These are phyloP conservation scores for Andrena marginata DNA, from an alignment of 2,888 invertebrate genomes.

Conservation along the genomic window DNA sequence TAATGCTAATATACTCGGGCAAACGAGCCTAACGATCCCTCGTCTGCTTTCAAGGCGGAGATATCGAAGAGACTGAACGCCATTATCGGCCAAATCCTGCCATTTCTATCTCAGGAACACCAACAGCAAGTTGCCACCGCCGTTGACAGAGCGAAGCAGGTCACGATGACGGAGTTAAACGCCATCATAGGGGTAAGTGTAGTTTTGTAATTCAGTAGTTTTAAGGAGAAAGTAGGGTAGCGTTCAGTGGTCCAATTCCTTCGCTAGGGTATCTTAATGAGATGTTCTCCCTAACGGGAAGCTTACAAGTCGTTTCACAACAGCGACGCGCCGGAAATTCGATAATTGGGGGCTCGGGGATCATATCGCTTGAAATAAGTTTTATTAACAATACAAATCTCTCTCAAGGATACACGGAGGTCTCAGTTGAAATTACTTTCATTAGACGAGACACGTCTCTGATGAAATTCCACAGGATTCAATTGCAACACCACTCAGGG, in stretches of 20 bases:
- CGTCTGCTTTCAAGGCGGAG: slow-evolving; percentile 91
- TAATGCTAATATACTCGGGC: neutral
- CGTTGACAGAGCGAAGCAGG: slow-evolving; percentile 98
- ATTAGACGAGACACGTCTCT: neutral
- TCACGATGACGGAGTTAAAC: slow-evolving; percentile 98
- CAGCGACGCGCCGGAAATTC: neutral
- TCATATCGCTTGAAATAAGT: neutral
- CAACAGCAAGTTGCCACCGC: slow-evolving; percentile 98
- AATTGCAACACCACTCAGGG: no score
- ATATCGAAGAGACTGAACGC: slow-evolving; percentile 98
- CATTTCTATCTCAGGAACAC: slow-evolving; percentile 98
- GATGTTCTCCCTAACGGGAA: neutral
- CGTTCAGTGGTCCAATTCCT: slow-evolving; percentile 3
- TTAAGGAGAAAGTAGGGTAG: slow-evolving; percentile 6
- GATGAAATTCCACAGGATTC: no score
- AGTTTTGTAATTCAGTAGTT: slow-evolving; percentile 35
- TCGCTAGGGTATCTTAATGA: slow-evolving; percentile 10
- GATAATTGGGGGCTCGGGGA: neutral
- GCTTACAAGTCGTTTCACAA: neutral
- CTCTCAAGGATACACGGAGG: neutral
- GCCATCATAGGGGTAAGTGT: slow-evolving; percentile 97
- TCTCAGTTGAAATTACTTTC: neutral
- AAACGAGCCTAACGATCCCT: neutral
- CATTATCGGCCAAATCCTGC: slow-evolving; percentile 97
- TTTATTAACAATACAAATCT: slow-evolving; percentile 11